Conservation (phyloP, 2,888 invertebrate genomes). For the Homarus gammarus region DNA sequence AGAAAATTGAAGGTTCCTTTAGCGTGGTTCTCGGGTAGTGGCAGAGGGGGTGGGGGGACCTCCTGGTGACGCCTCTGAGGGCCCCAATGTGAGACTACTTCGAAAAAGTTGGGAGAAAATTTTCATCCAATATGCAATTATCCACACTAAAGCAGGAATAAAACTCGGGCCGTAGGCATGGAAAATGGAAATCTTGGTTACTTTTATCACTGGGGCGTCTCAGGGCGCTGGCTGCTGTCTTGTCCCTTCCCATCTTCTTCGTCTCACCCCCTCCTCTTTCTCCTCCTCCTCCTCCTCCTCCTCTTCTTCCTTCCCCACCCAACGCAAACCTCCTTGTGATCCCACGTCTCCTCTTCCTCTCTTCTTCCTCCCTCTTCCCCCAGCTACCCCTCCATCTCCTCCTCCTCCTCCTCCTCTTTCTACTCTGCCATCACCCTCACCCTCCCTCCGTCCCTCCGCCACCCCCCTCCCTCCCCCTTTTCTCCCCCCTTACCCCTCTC, state of each 20-base stretch:
- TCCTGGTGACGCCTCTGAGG: neutral
- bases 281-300: neutral
- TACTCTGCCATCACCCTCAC: neutral
- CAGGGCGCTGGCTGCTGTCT: neutral
- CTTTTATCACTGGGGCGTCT: slow-evolving; percentile 49
- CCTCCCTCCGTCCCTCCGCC: neutral
- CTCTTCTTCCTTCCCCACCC: neutral
- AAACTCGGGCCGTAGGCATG: slow-evolving; percentile 61
- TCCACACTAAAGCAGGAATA: slow-evolving; percentile 61
- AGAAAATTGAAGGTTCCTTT: neutral
- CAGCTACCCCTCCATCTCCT: slow-evolving; percentile 18
- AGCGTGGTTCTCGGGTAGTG: neutral
- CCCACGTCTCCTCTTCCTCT: neutral
- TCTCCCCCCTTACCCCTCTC: neutral
- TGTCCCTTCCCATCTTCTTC: neutral
- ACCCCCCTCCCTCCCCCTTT: neutral
- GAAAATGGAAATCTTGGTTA: slow-evolving; percentile 61
- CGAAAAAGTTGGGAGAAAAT: slow-evolving; percentile 20
- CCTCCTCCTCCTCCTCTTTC: neutral
- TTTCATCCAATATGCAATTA: slow-evolving; percentile 68
- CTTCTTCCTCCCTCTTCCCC: slow-evolving; percentile 3
- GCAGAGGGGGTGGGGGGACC: neutral
- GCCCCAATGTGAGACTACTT: neutral
- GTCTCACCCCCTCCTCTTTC: neutral
- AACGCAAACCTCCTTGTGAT: neutral